Conservation (phyloP, 1,140 invertebrate species). For the Drosophila busckii region DNA sequence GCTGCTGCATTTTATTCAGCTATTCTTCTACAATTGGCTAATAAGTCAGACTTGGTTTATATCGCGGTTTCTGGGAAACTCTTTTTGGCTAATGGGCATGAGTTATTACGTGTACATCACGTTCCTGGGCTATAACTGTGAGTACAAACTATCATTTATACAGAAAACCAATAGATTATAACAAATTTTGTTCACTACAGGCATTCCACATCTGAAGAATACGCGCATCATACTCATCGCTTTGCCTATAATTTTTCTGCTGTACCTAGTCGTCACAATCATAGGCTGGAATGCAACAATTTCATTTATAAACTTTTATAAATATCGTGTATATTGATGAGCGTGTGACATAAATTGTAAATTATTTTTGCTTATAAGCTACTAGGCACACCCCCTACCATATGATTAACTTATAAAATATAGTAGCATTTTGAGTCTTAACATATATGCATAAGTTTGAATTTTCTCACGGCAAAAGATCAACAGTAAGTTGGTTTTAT, state of each 20-base stretch:
- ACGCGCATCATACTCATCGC: conserved; percentile 93
- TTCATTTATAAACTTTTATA: conserved; percentile 89
- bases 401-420: conserved; percentile 58
- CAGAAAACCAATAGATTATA: background rate
- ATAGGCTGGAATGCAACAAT: conserved; percentile 86
- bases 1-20: conserved; percentile 94
- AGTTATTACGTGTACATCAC: conserved; percentile 98
- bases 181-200: conserved; percentile 81
- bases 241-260: conserved; percentile 87
- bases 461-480: conserved; percentile 8
- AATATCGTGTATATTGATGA: conserved; percentile 82
- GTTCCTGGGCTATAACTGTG: conserved; percentile 98
- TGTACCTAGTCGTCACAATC: conserved; percentile 89
- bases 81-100: conserved; percentile 94
- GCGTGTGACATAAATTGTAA: conserved; percentile 39
- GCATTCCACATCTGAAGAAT: conserved; percentile 93
- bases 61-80: conserved; percentile 92
- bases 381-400: conserved; percentile 26
- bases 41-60: conserved; percentile 87
- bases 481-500: conserved; percentile 26
- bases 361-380: conserved; percentile 62
- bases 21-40: conserved; percentile 92
- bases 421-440: conserved; percentile 36
- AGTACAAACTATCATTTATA: conserved; percentile 80
- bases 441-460: conserved; percentile 23